phyloP scores from a whole-genome alignment of 2,113 vertebrate genomes.

The Myiagra hebetior region DNA sequence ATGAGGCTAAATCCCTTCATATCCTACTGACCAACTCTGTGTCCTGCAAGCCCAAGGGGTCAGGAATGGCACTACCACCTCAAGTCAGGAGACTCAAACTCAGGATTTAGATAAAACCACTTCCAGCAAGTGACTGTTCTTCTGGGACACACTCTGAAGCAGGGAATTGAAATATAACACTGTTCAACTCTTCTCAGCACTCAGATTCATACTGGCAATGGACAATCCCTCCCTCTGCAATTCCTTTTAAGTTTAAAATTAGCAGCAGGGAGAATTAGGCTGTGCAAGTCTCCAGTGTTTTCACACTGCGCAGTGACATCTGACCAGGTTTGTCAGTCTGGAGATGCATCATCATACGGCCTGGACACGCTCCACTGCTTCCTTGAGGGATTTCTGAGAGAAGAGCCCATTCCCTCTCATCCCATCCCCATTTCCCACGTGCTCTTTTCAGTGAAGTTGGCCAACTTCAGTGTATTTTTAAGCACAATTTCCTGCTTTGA shows the following conservation, averaged over 20 bases:
- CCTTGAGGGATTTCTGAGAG: not conserved
- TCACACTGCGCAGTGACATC: not conserved
- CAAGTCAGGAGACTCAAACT: not conserved
- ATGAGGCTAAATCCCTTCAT: not conserved
- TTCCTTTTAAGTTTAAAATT: not conserved
- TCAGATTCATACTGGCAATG: not conserved
- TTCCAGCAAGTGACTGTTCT: not conserved
- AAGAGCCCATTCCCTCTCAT: not conserved
- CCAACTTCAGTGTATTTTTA: not conserved
- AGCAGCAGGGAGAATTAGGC: not conserved
- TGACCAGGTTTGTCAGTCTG: not conserved
- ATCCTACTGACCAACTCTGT: not conserved
- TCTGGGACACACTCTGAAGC: not conserved
- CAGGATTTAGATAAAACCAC: not conserved
- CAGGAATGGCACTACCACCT: not conserved
- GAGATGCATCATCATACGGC: not conserved
- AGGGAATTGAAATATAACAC: not conserved
- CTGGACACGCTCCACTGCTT: not conserved
- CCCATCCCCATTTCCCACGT: not conserved
- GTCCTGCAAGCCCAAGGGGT: not conserved
- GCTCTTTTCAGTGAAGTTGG: not conserved
- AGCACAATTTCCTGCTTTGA: not conserved
- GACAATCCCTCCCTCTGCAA: not conserved
- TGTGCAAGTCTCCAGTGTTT: not conserved
- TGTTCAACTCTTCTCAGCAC: not conserved